Base-by-base conservation (phyloP, 1,140 invertebrate genomes). In the Parasteatoda tepidariorum region DNA sequence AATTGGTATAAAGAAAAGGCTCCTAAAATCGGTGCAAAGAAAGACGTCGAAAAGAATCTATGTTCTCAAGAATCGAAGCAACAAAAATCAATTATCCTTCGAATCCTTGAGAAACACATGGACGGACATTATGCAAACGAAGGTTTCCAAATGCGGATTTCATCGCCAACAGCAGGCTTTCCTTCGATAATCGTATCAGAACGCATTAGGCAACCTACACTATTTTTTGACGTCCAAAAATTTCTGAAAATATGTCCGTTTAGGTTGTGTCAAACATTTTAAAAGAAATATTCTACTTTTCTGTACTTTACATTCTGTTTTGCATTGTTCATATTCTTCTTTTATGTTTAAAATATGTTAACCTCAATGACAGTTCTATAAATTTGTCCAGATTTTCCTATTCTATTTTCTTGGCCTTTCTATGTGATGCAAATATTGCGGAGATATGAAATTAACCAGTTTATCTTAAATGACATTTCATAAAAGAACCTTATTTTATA, bases 101-200 rank as follows among this genome's bases (percentile, higher is more conserved):
- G 41, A 71, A 55, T 71, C 71, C 54, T 30, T 30, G 48, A 78
- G 28, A 28, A 61, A 48, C 31, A 59, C 71, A 61, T 18, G 55
- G 61, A 62, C 38, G 62, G 74, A 78, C 59, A 78, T 78, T 78
- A 78, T 78, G 74, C 74, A 78, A 78, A 78, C 74, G 61, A 75
- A 78, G 61, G 34, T 64, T 48, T 78, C 74, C 74, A 78, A 78
- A 78, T 66, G 74, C 74, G 74, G 64, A 78, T 78, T 78, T 78
- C 74, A 78, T 78, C 61, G 74, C 62, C 28, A 64, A 78, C 74
- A 78, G 74, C 74, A 57, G 59, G 74, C 54, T 48, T 48, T 26
- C 26, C 48, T 31, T 61, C 74, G 74, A 78, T 78, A 78, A 78
- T 78, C 74, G 59, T 66, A 78, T 78, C 74, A 66, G 74, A 64